phyloP scores from a whole-genome alignment of 2,113 vertebrate species.

The Chionomys nivalis region DNA sequence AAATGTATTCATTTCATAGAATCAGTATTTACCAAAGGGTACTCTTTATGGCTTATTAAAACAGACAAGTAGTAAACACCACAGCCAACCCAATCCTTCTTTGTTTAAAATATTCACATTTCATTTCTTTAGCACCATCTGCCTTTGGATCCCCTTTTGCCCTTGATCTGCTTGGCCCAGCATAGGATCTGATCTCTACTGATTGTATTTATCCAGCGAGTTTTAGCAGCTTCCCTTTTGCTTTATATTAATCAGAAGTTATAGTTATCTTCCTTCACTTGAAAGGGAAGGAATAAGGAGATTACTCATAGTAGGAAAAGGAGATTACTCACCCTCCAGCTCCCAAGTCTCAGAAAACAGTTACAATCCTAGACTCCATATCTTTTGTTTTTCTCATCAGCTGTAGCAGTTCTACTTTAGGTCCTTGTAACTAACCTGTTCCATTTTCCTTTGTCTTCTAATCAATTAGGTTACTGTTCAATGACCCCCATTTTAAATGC shows the following conservation, averaged over 20 bases:
- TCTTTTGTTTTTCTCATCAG: background rate
- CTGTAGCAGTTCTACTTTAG: background rate
- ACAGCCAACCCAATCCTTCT: fast-evolving
- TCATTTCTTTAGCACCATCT: background rate
- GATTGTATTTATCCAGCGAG: background rate
- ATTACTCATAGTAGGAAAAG: background rate
- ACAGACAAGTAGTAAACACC: background rate
- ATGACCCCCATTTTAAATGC: background rate
- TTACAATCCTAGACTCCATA: background rate
- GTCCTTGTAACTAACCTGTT: background rate
- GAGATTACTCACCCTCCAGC: background rate
- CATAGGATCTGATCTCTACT: background rate
- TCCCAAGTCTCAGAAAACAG: background rate
- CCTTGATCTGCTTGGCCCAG: background rate
- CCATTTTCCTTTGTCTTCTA: background rate
- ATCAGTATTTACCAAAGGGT: background rate
- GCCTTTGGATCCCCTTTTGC: background rate
- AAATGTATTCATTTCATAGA: background rate
- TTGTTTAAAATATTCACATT: background rate
- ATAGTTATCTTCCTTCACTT: background rate
- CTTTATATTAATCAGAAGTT: background rate
- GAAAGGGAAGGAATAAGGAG: background rate
- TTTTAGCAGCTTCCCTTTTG: background rate
- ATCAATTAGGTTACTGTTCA: background rate
- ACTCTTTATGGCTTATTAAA: background rate